These are phyloP conservation scores for Poicephalus meyeri DNA, from an alignment of 2,113 vertebrate species.

Conservation along the genomic window DNA sequence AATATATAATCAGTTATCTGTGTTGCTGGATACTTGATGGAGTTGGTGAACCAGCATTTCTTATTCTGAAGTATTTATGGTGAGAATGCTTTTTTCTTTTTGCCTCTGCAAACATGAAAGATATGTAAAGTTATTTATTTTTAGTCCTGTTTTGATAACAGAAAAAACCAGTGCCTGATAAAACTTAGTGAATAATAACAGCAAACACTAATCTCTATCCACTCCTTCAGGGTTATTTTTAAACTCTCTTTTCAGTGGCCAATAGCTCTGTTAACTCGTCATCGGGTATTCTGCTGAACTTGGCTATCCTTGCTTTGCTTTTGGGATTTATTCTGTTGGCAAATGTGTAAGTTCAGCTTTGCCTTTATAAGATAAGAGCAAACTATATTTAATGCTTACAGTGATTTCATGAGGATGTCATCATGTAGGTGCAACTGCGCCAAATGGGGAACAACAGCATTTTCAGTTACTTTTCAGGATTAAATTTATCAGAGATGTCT, in stretches of 20 bases:
- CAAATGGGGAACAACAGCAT: background rate
- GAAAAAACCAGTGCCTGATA: slow-evolving; percentile 18
- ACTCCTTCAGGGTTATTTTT: slow-evolving; percentile 17
- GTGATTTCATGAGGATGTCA: background rate
- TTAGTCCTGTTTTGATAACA: slow-evolving; percentile 37
- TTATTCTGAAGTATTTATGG: slow-evolving; percentile 11
- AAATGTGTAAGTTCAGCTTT: background rate
- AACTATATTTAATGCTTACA: background rate
- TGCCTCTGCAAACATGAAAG: slow-evolving; percentile 1
- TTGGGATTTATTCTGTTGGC: background rate
- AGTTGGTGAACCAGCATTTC: slow-evolving; percentile 15
- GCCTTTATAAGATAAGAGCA: background rate
- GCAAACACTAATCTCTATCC: slow-evolving; percentile 10
- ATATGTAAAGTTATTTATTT: slow-evolving; percentile 50
- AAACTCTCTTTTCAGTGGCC: background rate
- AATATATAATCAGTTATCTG: slow-evolving; percentile 13
- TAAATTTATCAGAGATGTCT: background rate
- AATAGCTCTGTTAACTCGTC: background rate
- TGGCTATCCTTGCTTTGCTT: background rate
- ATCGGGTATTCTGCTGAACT: background rate
- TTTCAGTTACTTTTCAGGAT: slow-evolving; percentile 1
- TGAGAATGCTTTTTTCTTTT: background rate
- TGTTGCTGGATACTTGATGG: background rate
- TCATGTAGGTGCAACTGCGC: background rate
- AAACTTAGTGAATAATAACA: slow-evolving; percentile 24